Percentiles rank a stretch among this genome's conserved stretches.
phyloP scores from a whole-genome alignment of 1,140 invertebrate genomes.

The Cepaea nemoralis region DNA sequence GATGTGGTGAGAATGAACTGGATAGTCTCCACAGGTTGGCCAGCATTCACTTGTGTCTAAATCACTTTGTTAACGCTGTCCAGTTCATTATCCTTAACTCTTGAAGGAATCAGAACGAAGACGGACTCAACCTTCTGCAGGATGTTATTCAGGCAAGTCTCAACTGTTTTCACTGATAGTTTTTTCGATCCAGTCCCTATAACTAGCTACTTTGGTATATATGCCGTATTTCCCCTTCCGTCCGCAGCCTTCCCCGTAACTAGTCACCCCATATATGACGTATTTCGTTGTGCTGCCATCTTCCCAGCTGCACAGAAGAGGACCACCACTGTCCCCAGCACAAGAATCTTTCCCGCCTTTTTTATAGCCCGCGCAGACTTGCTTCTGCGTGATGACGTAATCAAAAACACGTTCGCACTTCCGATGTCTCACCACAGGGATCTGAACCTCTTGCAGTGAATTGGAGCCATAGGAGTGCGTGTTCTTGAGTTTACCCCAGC shows the following conservation, averaged over 20 bases:
- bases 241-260: constrained; percentile 94
- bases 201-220: constrained; percentile 89
- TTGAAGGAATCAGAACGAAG: too few relatives aligned
- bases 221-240: constrained; percentile 91
- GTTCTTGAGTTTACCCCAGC: constrained; percentile 82
- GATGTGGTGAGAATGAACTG: too few relatives aligned
- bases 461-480: constrained; percentile 82
- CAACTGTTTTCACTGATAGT: constrained; percentile 56
- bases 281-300: constrained; percentile 71
- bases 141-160: background rate
- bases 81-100: too few relatives aligned
- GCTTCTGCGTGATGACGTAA: constrained; percentile 81
- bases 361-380: constrained; percentile 77
- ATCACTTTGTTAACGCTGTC: too few relatives aligned
- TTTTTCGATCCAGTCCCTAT: constrained; percentile 85
- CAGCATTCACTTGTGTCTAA: too few relatives aligned
- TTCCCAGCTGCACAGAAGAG: constrained; percentile 76
- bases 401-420: constrained; percentile 75
- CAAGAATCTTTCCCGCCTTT: constrained; percentile 76
- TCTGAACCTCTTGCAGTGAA: constrained; percentile 85
- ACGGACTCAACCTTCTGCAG: too few relatives aligned
- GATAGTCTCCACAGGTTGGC: too few relatives aligned
- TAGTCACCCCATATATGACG: constrained; percentile 91
- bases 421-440: constrained; percentile 91
- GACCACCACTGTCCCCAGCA: constrained; percentile 80